phyloP scores from a whole-genome alignment of 2,113 vertebrate species.

The Callaeas wilsoni region DNA sequence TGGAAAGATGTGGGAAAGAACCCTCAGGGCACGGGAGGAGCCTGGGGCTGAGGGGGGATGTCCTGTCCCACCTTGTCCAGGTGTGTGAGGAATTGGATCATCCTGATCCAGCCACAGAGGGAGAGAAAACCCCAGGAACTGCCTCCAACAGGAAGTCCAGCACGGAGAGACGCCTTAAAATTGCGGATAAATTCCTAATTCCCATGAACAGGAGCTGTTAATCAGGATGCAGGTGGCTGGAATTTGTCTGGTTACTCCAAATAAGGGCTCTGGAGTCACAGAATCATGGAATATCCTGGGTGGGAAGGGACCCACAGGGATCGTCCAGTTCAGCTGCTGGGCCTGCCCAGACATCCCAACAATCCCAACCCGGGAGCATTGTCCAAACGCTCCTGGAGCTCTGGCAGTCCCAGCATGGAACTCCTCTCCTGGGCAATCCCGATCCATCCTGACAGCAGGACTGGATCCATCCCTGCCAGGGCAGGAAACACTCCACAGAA shows the following conservation, averaged over 20 bases:
- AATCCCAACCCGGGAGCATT: not conserved
- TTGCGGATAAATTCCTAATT: not conserved
- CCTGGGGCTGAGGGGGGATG: not conserved
- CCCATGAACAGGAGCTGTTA: not conserved
- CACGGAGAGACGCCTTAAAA: not conserved
- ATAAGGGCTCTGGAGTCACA: not conserved
- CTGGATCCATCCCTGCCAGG: not conserved
- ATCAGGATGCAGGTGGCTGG: not conserved
- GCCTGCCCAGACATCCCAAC: not conserved
- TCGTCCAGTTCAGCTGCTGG: not conserved
- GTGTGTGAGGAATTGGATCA: not conserved
- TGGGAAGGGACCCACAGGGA: not conserved
- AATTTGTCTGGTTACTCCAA: not conserved
- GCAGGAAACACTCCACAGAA: not conserved
- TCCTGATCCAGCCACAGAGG: not conserved
- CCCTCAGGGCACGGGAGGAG: not conserved
- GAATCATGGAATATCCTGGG: not conserved
- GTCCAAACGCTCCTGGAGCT: accelerated
- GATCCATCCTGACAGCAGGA: not conserved
- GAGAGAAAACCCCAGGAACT: not conserved
- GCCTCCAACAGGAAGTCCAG: not conserved
- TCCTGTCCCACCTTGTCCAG: not conserved
- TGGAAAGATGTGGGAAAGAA: not conserved
- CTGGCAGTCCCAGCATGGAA: not conserved
- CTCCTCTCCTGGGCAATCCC: not conserved